Conservation (phyloP, 2,113 vertebrate species). For the Bujurquina vittata region DNA sequence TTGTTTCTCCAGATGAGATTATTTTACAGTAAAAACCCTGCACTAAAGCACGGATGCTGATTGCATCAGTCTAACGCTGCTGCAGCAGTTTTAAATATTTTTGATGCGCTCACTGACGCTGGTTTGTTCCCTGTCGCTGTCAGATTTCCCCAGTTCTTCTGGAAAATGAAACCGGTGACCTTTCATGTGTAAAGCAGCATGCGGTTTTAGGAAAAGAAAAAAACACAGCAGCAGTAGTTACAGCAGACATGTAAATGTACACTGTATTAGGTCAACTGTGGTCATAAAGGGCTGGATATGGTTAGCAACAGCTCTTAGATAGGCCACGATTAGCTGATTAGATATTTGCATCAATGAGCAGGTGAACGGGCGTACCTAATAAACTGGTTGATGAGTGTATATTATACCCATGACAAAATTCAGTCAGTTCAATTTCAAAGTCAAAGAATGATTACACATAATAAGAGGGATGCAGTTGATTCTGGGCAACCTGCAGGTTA, state of each 20-base stretch:
- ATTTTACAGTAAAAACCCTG: neutral
- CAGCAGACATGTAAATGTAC: no score
- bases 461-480: no score
- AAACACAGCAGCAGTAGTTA: neutral
- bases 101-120: neutral
- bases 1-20: neutral
- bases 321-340: no score
- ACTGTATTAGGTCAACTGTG: no score
- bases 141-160: neutral
- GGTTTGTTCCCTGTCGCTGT: neutral
- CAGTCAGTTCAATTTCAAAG: no score
- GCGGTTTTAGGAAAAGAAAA: neutral
- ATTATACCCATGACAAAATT: neutral
- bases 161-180: conserved; percentile 19
- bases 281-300: no score
- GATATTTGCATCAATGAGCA: neutral
- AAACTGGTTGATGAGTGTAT: neutral
- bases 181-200: conserved; percentile 1
- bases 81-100: neutral
- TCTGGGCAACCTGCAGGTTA: no score
- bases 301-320: no score
- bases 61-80: neutral
- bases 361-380: neutral
- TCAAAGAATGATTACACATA: no score
- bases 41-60: neutral